Conservation (phyloP, 2,888 invertebrate species). For the Plemyria rubiginata region DNA sequence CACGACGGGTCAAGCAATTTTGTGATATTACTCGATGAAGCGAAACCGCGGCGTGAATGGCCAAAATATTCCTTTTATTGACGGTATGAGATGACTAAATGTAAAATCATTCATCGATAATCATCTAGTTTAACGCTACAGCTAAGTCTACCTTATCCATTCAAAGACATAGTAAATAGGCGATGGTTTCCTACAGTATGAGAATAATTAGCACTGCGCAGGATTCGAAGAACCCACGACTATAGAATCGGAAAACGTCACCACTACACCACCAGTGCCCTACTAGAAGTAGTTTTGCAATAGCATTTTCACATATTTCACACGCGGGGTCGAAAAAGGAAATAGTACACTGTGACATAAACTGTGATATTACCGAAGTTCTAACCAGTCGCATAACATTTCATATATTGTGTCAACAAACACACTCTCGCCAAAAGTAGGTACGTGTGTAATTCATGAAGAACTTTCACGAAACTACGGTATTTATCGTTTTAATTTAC, state of each 20-base stretch:
- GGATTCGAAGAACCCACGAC: no score
- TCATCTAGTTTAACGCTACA: no score
- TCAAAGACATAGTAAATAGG: no score
- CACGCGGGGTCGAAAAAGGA: constrained; percentile 19
- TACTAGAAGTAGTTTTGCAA: constrained; percentile 1
- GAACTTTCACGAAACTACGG: constrained; percentile 47
- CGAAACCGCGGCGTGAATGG: background rate
- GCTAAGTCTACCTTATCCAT: no score
- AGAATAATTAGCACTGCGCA: no score
- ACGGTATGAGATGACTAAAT: background rate
- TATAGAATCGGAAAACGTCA: no score
- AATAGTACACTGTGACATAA: constrained; percentile 10
- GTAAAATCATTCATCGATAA: background rate
- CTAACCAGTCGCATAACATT: constrained; percentile 21
- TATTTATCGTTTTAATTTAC: constrained; percentile 53
- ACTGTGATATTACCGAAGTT: constrained; percentile 3
- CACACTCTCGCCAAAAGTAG: constrained; percentile 43
- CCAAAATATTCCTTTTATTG: constrained; percentile 19
- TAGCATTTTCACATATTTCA: constrained; percentile 3
- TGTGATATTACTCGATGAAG: constrained; percentile 45
- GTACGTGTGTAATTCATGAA: constrained; percentile 39
- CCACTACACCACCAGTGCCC: no score
- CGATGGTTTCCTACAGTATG: no score
- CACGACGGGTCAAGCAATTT: constrained; percentile 51
- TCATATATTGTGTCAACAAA: constrained; percentile 43